Percentiles rank a stretch among this genome's conserved stretches.
phyloP scores from a whole-genome alignment of 2,888 invertebrate genomes.

The Pseudeuparius sepicola region DNA sequence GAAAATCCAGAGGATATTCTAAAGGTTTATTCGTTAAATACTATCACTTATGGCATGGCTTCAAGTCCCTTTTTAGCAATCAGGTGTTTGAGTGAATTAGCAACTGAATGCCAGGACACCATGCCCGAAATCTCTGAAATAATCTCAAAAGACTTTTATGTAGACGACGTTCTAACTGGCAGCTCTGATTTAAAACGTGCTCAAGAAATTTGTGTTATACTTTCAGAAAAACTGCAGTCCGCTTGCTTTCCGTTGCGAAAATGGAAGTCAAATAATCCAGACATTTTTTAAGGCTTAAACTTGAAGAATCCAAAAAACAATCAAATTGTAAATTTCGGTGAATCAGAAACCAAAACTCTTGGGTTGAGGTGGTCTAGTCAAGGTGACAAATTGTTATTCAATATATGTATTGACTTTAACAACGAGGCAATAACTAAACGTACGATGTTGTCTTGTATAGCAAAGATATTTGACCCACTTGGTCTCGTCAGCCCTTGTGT shows the following conservation, averaged over 20 bases:
- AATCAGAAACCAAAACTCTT: too few relatives aligned
- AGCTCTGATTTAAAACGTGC: constrained; percentile 12
- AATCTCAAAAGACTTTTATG: constrained; percentile 20
- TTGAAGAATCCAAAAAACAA: too few relatives aligned
- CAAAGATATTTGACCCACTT: constrained; percentile 15
- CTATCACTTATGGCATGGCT: constrained; percentile 19
- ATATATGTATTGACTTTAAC: too few relatives aligned
- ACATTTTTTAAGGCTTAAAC: too few relatives aligned
- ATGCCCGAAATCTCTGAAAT: constrained; percentile 11
- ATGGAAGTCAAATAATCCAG: constrained; percentile 20
- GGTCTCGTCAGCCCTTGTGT: constrained; percentile 15
- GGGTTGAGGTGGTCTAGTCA: too few relatives aligned
- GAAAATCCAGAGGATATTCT: constrained; percentile 13
- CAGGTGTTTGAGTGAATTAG: constrained; percentile 15
- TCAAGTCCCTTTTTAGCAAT: constrained; percentile 16
- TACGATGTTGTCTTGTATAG: constrained; percentile 10
- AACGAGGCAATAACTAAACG: too few relatives aligned
- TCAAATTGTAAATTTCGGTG: too few relatives aligned
- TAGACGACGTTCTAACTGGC: constrained; percentile 19
- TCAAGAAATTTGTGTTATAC: constrained; percentile 6
- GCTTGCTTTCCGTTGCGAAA: constrained; percentile 18
- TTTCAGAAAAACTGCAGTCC: constrained; percentile 11
- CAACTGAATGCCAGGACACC: constrained; percentile 7
- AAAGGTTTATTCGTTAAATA: constrained; percentile 14
- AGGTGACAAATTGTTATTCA: too few relatives aligned